Evolutionary conservation across 1,140 invertebrate species (phyloP), one percentile per base, ranked within the genome.

Genomic region (Heliconius himera): DNA sequence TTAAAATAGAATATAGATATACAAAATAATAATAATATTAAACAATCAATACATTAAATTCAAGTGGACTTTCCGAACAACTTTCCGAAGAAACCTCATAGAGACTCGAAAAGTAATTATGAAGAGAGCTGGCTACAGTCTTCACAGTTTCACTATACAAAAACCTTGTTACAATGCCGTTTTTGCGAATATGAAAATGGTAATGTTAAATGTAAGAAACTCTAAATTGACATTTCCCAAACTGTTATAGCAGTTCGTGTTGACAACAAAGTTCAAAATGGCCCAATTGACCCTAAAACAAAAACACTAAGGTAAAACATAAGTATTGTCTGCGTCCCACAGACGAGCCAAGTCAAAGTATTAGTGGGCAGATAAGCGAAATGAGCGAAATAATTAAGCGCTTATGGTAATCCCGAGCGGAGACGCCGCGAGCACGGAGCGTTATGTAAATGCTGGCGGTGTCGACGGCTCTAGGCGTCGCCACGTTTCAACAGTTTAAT

Each of bases 331-430:
- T 76, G 49, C 60, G 74, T 60, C 46, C 66, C n/a, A 76, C 77
- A 66, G 71, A 20, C 51, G 72, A 79, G 77, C 54, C 20, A 51
- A 89, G 87, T 88, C 86, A 85, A 85, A 85, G 85, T 85, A 86
- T 90, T 88, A 90, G 88, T 87, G 90, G 88, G 85, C 84, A 89
- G 88, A 90, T 90, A 89, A 92, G 60, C 73, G 56, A 66, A 66
- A 76, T 76, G 74, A 76, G 88, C 88, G 88, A 91, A 90, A 91
- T 91, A 90, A 91, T 90, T 88, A 89, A 87, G 84, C 87, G 87
- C 81, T 89, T 89, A 90, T 89, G 86, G 85, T 85, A 87, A 88
- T 89, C 79, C 79, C 78, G 79, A 76, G 46, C 73, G 82, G 85
- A 85, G 84, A 72, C 77, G 78, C 56, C 85, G 88, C 85, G 86